Evolutionary conservation across 1,140 invertebrate genomes (phyloP), one percentile per base, ranked within the genome.

Genomic region (Bombus superbus): DNA sequence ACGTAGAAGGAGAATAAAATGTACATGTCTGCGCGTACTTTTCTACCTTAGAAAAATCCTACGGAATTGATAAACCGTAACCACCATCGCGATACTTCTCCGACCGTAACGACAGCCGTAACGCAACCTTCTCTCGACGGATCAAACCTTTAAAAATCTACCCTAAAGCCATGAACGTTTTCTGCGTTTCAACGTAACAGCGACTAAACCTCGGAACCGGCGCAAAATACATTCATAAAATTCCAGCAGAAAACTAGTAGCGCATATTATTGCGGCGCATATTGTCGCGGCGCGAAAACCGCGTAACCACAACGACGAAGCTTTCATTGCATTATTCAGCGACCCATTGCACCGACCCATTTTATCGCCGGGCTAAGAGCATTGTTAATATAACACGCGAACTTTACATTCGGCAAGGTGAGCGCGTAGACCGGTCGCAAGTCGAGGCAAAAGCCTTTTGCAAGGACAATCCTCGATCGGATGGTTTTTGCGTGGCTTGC

Each of bases 391-490:
- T 22, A 57, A 72, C 28, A 4, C 9, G 22, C n/a, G 22, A 57
- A 35, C 44, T 53, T 69, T 42, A 38, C 32, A 18, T 47, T 71
- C 15, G 28, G 22, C 47, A 59, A 81, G 38, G 25, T 32, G 13
- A 69, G 25, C 64, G 32, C 13, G 40, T 44, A 62, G 10, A 66
- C 64, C 25, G 22, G 38, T 42, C 40, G n/a, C 6, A 40, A 28
- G 18, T 3, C 18, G 66, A 66, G 15, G n/a, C 25, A 38, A 66
- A 82, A n/a, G 40, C 32, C 57, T 53, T 74, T 73, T 74, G 9
- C 32, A 44, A 76, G 74, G 53, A 59, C 62, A 42, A 76, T 76
- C 59, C 72, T 82, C 80, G 78, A 88, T 53, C 73, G 44, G 89
- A 83, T 88, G 86, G 47, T 53, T 53, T 53, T 53, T 22, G 47